Conservation (phyloP, 2,797 vertebrate genomes). For the Dermochelys coriacea region DNA sequence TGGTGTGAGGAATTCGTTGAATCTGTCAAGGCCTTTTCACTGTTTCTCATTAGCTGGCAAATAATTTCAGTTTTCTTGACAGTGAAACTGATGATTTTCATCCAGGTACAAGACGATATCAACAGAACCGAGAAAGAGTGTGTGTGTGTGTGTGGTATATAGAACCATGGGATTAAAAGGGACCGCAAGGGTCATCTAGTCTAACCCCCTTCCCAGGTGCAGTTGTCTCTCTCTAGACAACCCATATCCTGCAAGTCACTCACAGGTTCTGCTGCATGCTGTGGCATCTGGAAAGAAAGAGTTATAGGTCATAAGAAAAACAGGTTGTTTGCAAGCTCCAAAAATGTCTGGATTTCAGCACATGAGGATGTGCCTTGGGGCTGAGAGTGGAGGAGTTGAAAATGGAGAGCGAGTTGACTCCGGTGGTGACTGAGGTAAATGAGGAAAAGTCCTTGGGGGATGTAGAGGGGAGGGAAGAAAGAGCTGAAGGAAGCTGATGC, state of each 20-base stretch:
- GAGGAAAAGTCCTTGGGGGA: neutral
- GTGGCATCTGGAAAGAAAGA: neutral
- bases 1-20: neutral
- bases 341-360: neutral
- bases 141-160: too few relatives aligned
- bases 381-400: neutral
- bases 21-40: neutral
- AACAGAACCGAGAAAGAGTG: neutral
- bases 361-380: neutral
- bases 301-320: neutral
- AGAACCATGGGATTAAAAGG: too few relatives aligned
- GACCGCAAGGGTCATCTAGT: too few relatives aligned
- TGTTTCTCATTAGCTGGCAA: neutral
- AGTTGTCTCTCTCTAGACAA: neutral
- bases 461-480: neutral
- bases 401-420: neutral
- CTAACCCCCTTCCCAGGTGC: too few relatives aligned
- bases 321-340: neutral
- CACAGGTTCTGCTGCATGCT: neutral
- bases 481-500: neutral
- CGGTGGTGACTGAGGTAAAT: neutral
- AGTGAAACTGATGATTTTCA: neutral
- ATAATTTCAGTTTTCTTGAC: conserved; percentile 2
- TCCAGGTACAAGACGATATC: neutral
- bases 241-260: neutral